Conservation (phyloP, 2,888 invertebrate genomes). For the Nephrotoma guestfalica region DNA sequence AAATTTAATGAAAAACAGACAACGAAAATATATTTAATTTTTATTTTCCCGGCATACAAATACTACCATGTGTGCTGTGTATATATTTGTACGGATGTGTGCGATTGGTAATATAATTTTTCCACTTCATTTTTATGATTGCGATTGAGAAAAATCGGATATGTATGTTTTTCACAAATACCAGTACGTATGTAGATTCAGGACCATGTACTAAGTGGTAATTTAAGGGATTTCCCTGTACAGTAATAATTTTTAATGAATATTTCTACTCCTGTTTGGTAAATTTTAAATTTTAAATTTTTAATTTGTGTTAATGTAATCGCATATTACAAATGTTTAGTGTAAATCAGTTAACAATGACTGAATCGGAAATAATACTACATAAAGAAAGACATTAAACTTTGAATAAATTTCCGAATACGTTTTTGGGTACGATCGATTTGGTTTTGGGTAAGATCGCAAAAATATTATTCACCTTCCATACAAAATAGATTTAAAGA, state of each 20-base stretch:
- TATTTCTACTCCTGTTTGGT: not conserved
- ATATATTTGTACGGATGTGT: not conserved
- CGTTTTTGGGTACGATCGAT: too few relatives aligned
- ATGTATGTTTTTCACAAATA: not conserved
- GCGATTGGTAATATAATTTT: not conserved
- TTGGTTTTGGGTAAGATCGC: too few relatives aligned
- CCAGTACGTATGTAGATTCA: not conserved
- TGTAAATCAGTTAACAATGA: too few relatives aligned
- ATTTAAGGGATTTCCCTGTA: not conserved
- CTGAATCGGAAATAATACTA: too few relatives aligned
- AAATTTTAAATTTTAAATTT: not conserved
- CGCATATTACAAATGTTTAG: too few relatives aligned
- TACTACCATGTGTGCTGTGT: not conserved
- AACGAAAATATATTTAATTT: not conserved
- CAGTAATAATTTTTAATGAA: not conserved
- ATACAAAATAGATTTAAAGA: too few relatives aligned
- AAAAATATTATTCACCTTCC: too few relatives aligned
- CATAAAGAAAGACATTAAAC: too few relatives aligned
- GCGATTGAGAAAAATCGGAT: not conserved
- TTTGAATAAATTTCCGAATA: too few relatives aligned
- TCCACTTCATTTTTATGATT: not conserved
- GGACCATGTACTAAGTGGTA: not conserved
- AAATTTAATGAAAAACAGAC: not conserved
- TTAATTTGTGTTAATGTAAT: not conserved
- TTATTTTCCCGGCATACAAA: not conserved